A percentile compares a stretch with the other conserved stretches of the same genome.
These are phyloP conservation scores for Bicyclus anynana DNA, from an alignment of 1,140 invertebrate species.

Conservation along the genomic window DNA sequence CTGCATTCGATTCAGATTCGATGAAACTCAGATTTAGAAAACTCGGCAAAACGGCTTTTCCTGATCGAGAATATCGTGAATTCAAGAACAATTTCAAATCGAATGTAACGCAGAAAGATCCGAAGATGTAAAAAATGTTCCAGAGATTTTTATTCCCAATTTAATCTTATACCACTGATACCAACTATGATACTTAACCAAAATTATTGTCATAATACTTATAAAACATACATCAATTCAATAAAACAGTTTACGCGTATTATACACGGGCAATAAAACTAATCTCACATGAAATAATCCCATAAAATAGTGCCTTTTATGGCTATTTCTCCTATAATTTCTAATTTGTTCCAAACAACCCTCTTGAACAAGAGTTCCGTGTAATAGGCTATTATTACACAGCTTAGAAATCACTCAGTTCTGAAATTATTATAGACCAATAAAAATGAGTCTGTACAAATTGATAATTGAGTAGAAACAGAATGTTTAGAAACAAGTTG, in stretches of 20 bases:
- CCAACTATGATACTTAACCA: neutral
- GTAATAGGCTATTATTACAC: conserved; percentile 14
- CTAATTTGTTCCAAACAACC: conserved; percentile 23
- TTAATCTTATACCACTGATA: too few species aligned
- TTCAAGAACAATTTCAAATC: too few species aligned
- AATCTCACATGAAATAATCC: conserved; percentile 20
- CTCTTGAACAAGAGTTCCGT: conserved; percentile 5
- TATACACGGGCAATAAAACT: conserved; percentile 21
- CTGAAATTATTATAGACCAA: neutral
- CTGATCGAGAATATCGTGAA: too few species aligned
- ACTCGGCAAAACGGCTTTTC: too few species aligned
- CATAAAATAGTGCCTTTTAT: conserved; percentile 21
- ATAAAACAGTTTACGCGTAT: neutral
- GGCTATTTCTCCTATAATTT: conserved; percentile 25
- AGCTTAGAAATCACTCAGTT: neutral
- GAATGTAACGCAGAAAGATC: too few species aligned
- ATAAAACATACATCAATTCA: neutral
- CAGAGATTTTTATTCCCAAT: too few species aligned
- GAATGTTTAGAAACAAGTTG: too few species aligned
- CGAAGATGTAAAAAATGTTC: too few species aligned
- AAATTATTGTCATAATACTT: neutral
- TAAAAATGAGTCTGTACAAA: too few species aligned
- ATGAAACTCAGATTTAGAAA: too few species aligned
- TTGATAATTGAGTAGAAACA: too few species aligned
- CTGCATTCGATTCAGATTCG: too few species aligned